Percentiles rank a stretch among this genome's conserved stretches.
These are phyloP conservation scores for Suricata suricatta DNA, from an alignment of 2,113 vertebrate genomes.

Conservation along the genomic window DNA sequence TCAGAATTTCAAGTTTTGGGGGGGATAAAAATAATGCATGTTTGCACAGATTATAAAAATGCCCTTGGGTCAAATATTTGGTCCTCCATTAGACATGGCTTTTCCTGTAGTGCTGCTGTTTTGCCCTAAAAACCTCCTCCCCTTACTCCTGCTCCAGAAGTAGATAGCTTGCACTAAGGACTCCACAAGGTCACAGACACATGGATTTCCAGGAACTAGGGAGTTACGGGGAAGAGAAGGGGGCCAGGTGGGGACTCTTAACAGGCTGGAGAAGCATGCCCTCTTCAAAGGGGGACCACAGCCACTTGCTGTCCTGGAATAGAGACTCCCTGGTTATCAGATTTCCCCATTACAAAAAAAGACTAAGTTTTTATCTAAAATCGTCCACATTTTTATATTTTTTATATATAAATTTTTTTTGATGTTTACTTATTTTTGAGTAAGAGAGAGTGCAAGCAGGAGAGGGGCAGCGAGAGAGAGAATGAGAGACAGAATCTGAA, in stretches of 20 bases:
- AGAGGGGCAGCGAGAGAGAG: too few relatives aligned
- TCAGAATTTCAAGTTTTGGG: background rate
- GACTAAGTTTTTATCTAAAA: background rate
- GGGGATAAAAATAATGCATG: background rate
- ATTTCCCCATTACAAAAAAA: background rate
- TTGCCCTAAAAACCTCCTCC: background rate
- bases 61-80: background rate
- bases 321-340: background rate
- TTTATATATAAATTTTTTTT: too few relatives aligned
- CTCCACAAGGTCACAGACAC: background rate
- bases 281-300: background rate
- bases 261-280: fast-evolving
- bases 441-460: too few relatives aligned
- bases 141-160: background rate
- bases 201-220: background rate
- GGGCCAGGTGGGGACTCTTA: background rate
- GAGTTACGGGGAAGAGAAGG: background rate
- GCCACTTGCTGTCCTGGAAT: background rate
- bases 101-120: background rate
- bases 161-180: background rate
- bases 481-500: too few relatives aligned
- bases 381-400: background rate
- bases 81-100: background rate
- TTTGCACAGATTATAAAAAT: background rate
- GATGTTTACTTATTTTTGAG: too few relatives aligned